These are phyloP conservation scores for Sesia apiformis DNA, from an alignment of 2,888 invertebrate genomes.

Conservation along the genomic window DNA sequence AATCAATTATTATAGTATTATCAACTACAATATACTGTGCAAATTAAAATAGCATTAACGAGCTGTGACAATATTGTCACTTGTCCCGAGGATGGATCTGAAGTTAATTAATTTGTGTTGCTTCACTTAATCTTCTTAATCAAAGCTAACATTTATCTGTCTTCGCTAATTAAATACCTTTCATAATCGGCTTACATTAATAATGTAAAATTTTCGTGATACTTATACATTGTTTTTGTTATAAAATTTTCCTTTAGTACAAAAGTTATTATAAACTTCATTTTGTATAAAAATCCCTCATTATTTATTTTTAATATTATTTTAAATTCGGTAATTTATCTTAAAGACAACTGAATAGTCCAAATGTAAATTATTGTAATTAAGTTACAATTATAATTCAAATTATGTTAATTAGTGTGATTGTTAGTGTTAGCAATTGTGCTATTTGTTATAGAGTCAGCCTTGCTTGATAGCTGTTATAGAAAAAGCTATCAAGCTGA, in stretches of 20 bases:
- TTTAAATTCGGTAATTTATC: not conserved
- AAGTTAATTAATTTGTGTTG: conserved; percentile 1
- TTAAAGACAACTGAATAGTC: too few species aligned
- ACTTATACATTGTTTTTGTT: too few species aligned
- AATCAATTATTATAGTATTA: not conserved
- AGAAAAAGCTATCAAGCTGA: too few species aligned
- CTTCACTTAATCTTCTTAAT: conserved; percentile 19
- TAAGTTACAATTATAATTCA: too few species aligned
- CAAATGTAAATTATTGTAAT: too few species aligned
- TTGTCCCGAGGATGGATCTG: not conserved
- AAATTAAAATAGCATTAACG: conserved; percentile 3
- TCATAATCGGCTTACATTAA: conserved; percentile 14
- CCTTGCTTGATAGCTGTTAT: too few species aligned
- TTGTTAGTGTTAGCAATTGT: too few species aligned
- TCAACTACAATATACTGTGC: conserved; percentile 14
- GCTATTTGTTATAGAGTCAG: too few species aligned
- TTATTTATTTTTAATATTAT: not conserved
- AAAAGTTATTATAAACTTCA: conserved; percentile 7
- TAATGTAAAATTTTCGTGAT: too few species aligned
- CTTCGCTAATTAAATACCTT: conserved; percentile 18
- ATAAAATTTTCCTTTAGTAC: too few species aligned
- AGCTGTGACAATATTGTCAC: not conserved
- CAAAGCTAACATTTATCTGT: conserved; percentile 12
- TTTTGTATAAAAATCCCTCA: not conserved
- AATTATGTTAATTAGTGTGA: too few species aligned